Conservation (phyloP, 2,113 vertebrate species). For the Petaurus breviceps region DNA sequence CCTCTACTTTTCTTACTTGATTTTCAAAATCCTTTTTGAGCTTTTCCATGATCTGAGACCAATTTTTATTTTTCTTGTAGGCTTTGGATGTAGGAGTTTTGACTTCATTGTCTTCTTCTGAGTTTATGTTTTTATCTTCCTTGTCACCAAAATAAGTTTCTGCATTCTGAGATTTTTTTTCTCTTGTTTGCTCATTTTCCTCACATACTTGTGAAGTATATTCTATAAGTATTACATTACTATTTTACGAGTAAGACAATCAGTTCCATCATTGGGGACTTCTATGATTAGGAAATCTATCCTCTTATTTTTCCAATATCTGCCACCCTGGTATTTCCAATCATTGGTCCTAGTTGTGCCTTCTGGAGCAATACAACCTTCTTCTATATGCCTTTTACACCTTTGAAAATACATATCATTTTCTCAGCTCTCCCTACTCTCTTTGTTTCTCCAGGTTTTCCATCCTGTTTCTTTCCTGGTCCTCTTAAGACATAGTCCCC, state of each 20-base stretch:
- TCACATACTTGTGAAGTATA: background rate
- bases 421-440: background rate
- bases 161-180: too few relatives aligned
- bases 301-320: background rate
- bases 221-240: background rate
- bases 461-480: background rate
- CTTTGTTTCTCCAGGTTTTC: background rate
- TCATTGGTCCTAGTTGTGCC: background rate
- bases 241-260: background rate
- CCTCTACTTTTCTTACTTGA: too few relatives aligned
- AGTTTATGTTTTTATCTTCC: too few relatives aligned
- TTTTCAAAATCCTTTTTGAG: too few relatives aligned
- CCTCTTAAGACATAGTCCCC: background rate
- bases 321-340: background rate
- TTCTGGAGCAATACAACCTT: background rate
- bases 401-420: background rate
- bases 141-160: too few relatives aligned
- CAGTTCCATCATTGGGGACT: background rate
- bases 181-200: too few relatives aligned
- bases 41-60: too few relatives aligned
- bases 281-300: background rate
- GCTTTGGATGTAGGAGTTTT: too few relatives aligned
- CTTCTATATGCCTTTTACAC: background rate
- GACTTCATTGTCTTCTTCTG: too few relatives aligned
- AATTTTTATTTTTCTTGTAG: too few relatives aligned